A percentile compares a stretch with the other conserved stretches of the same genome.
These are phyloP conservation scores for Cephus cinctus DNA, from an alignment of 1,140 invertebrate species.

Conservation along the genomic window DNA sequence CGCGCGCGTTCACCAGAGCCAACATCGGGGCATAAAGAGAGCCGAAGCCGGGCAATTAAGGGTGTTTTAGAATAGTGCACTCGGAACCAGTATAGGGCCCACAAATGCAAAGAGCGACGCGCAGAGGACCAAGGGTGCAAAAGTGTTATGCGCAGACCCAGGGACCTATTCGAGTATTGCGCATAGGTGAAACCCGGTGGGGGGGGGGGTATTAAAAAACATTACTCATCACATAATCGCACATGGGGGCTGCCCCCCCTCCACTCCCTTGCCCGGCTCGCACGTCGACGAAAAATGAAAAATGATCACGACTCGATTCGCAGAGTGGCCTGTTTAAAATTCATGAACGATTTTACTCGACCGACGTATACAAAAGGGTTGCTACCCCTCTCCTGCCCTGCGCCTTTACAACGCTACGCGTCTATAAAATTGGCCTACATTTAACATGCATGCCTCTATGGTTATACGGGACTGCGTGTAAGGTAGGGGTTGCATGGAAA, in stretches of 20 bases:
- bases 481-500: slow-evolving; percentile 31
- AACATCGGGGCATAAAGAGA: slow-evolving; percentile 31
- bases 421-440: too few relatives aligned
- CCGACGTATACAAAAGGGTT: slow-evolving; percentile 35
- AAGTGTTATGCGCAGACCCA: too few relatives aligned
- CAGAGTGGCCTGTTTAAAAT: slow-evolving; percentile 51
- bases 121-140: too few relatives aligned
- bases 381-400: background rate
- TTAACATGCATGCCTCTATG: too few relatives aligned
- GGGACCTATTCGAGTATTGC: too few relatives aligned
- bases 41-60: slow-evolving; percentile 53
- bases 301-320: slow-evolving; percentile 53
- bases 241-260: slow-evolving; percentile 15
- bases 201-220: slow-evolving; percentile 54
- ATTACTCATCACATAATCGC: slow-evolving; percentile 58
- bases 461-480: too few relatives aligned
- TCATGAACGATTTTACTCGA: slow-evolving; percentile 55
- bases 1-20: slow-evolving; percentile 31
- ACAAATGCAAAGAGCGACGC: slow-evolving; percentile 23
- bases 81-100: slow-evolving; percentile 38
- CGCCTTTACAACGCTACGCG: too few relatives aligned
- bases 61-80: slow-evolving; percentile 56
- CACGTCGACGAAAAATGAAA: slow-evolving; percentile 52
- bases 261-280: slow-evolving; percentile 12
- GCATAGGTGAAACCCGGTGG: too few relatives aligned